Evolutionary conservation across 1,140 invertebrate genomes (phyloP).

Genomic region (Zaprionus tsacasi): DNA sequence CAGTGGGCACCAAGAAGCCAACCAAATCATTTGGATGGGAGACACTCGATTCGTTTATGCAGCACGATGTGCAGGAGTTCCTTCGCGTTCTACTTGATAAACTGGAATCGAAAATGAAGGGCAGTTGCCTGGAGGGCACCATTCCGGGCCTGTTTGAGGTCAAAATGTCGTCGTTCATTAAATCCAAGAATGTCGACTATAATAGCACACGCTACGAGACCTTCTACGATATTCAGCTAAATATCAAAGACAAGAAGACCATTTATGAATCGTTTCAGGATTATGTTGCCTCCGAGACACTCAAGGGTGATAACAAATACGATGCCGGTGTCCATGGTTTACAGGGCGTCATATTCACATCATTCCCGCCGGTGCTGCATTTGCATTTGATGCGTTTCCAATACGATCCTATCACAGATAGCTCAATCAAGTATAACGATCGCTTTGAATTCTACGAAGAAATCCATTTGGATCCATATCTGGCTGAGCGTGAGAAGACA

Average conservation of each 20-base stretch:
- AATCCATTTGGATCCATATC: constrained; percentile 93
- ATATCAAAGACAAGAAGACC: constrained; percentile 99
- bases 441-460: constrained; percentile 98
- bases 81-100: constrained; percentile 96
- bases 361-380: constrained; percentile 99
- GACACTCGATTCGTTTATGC: constrained; percentile 99
- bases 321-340: constrained; percentile 97
- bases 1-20: constrained; percentile 99
- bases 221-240: constrained; percentile 99
- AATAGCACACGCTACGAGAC: constrained; percentile 97
- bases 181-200: constrained; percentile 99
- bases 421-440: constrained; percentile 99
- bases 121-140: constrained; percentile 96
- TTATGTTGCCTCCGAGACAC: constrained; percentile 96
- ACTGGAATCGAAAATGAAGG: constrained; percentile 99
- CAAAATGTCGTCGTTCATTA: constrained; percentile 99
- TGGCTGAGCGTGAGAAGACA: constrained; percentile 91
- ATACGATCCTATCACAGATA: constrained; percentile 98
- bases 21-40: constrained; percentile 99
- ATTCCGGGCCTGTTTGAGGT: constrained; percentile 99
- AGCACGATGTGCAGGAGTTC: constrained; percentile 99
- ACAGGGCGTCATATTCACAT: constrained; percentile 96
- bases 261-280: constrained; percentile 99
- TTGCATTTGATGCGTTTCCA: constrained; percentile 99
- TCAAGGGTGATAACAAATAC: constrained; percentile 98